Conservation (phyloP, 2,797 vertebrate genomes). For the Halcyon smyrnensis region DNA sequence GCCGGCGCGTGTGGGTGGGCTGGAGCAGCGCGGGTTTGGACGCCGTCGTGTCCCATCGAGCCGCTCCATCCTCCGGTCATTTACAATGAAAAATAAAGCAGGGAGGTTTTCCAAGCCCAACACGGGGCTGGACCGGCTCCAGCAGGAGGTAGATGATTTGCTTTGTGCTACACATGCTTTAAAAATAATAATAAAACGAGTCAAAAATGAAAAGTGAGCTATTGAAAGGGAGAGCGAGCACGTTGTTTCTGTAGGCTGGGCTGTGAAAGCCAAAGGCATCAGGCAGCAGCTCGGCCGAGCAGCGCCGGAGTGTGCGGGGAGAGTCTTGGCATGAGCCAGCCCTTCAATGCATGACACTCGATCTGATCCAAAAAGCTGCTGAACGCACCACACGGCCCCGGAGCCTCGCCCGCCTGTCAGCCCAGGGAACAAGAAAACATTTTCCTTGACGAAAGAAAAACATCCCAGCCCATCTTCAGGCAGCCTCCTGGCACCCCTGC, state of each 20-base stretch:
- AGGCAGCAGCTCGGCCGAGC: not conserved
- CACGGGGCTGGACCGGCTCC: slow-evolving; percentile 24
- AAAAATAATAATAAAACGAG: slow-evolving; percentile 48
- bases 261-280: slow-evolving; percentile 31
- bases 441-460: slow-evolving; percentile 49
- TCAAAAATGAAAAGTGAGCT: slow-evolving; percentile 20
- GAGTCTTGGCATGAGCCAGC: not conserved
- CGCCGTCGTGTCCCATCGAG: slow-evolving; percentile 32
- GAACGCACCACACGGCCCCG: not conserved
- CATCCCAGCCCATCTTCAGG: slow-evolving; percentile 10
- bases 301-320: not conserved
- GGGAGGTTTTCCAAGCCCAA: slow-evolving; percentile 63
- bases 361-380: not conserved
- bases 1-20: slow-evolving; percentile 26
- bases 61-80: slow-evolving; percentile 53
- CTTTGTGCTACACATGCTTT: slow-evolving; percentile 40
- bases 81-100: slow-evolving; percentile 36
- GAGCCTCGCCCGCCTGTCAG: not conserved
- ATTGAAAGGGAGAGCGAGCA: not conserved
- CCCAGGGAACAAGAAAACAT: slow-evolving; percentile 62
- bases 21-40: not conserved
- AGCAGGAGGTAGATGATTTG: slow-evolving; percentile 38
- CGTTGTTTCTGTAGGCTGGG: not conserved
- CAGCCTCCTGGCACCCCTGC: not conserved
- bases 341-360: not conserved